Percentiles rank a stretch among this genome's conserved stretches.
Evolutionary conservation across 1,140 invertebrate genomes (phyloP).

Genomic region (Chelonus insularis): DNA sequence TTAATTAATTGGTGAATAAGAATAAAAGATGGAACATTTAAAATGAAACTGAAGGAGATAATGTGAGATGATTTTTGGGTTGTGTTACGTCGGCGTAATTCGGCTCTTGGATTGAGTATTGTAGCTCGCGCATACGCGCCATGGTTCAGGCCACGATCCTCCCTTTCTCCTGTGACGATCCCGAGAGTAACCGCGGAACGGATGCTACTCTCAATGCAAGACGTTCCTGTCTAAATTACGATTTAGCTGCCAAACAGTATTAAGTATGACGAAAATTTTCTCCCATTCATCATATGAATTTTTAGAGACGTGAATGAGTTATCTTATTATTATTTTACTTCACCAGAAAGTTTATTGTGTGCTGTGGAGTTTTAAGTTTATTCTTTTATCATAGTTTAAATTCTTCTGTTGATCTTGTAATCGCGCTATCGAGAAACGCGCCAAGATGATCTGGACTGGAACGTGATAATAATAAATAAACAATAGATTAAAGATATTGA

Average conservation of each 20-base stretch:
- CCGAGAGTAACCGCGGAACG: conserved; percentile 21
- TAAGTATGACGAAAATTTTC: not conserved
- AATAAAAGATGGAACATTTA: not conserved
- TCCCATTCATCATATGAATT: not conserved
- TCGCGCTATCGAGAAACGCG: too few relatives aligned
- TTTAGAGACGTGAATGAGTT: too few relatives aligned
- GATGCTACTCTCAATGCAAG: conserved; percentile 22
- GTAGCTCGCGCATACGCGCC: conserved; percentile 22
- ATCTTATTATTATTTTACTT: too few relatives aligned
- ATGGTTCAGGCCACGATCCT: conserved; percentile 16
- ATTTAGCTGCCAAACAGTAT: too few relatives aligned
- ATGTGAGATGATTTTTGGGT: conserved; percentile 21
- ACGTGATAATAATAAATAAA: not conserved
- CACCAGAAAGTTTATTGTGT: too few relatives aligned
- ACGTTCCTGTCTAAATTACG: conserved; percentile 22
- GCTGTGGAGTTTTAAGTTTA: too few relatives aligned
- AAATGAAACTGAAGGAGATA: not conserved
- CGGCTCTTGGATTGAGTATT: not conserved
- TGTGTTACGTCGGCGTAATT: conserved; percentile 20
- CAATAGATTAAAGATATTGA: not conserved
- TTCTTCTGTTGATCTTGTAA: too few relatives aligned
- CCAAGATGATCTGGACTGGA: not conserved
- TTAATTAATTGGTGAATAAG: not conserved
- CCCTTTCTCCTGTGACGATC: conserved; percentile 8
- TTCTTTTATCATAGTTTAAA: too few relatives aligned